A percentile compares a stretch with the other conserved stretches of the same genome.
These are phyloP conservation scores for Galerucella pusilla DNA, from an alignment of 2,888 invertebrate species.

Conservation along the genomic window DNA sequence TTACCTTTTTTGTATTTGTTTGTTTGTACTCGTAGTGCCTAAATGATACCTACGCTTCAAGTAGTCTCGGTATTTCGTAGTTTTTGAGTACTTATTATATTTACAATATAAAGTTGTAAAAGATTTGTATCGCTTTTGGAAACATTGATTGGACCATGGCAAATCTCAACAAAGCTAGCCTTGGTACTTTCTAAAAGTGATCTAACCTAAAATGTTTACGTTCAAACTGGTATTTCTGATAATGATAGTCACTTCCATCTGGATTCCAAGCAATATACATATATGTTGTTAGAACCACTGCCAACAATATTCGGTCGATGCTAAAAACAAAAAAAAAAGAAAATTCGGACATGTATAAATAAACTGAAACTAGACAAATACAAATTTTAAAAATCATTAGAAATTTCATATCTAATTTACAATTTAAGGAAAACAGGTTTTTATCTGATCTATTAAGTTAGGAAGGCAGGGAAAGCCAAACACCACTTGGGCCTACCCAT, in stretches of 20 bases:
- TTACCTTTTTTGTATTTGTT: too few species aligned
- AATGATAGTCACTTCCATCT: conserved; percentile 69
- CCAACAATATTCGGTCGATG: conserved; percentile 69
- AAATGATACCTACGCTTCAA: not conserved
- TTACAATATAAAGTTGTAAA: not conserved
- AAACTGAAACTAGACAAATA: not conserved
- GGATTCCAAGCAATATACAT: conserved; percentile 73
- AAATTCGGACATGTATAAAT: not conserved
- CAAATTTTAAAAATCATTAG: too few species aligned
- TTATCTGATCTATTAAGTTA: too few species aligned
- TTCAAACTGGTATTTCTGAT: conserved; percentile 67
- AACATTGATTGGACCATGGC: not conserved
- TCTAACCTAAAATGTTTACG: conserved; percentile 66
- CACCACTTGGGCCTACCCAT: too few species aligned
- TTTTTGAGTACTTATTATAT: not conserved
- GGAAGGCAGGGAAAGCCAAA: too few species aligned
- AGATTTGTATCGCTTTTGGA: not conserved
- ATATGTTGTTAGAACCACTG: conserved; percentile 68
- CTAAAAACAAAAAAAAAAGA: conserved; percentile 58
- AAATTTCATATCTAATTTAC: too few species aligned
- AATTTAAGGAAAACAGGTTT: too few species aligned
- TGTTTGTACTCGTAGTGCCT: too few species aligned
- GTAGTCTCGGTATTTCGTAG: not conserved
- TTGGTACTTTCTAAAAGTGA: conserved; percentile 43
- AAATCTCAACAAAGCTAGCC: conserved; percentile 14